Evolutionary conservation across 2,797 vertebrate species (phyloP), one percentile per base, ranked within the genome.

Genomic region (Malacoctenus gilli): DNA sequence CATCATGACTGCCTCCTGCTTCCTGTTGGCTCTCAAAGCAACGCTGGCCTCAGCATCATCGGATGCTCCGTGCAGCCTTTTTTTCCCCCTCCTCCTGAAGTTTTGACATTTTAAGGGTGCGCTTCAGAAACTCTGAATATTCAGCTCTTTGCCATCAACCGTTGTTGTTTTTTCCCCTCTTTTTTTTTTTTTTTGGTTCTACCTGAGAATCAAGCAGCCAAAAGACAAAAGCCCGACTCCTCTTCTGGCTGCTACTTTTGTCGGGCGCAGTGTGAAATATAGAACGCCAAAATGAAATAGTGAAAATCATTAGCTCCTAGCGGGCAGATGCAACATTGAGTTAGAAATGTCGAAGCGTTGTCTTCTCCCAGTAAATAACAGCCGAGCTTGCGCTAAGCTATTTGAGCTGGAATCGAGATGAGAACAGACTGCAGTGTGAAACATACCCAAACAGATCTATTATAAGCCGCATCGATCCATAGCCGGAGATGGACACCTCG

Each of bases 391-490:
- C 61, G 69, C 71, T 72, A 59, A 63, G 61, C 64, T 64, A 58
- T 78, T 78, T 61, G 38, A 77, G 69, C 70, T 55, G 53, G 40
- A 79, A 71, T 70, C 57, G 49, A 64, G 68, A 79, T 61, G 65
- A 80, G 64, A 64, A 53, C 30, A 55, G 51, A 71, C 62, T 68
- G 62, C 68, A 32, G 57, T 54, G 59, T 72, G 59, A 79, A 71
- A 83, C 75, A 63, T 49, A 79, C 63, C 48, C 74, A 83, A 84
- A 82, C 68, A 80, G 54, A 82, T 86, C 82, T 85, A 80, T 84
- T 73, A 84, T 82, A 79, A 85, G 72, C 69, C 51, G 18, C 75
- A 87, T 85, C 69, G 87, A 87, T 86, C 75, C 58, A 56, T 44
- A 67, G 42, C 43, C 67, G 71, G 69, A 56, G 74, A 82, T 58